Evolutionary conservation across 2,797 vertebrate genomes (phyloP).

Genomic region (Fistularia tabacaria): DNA sequence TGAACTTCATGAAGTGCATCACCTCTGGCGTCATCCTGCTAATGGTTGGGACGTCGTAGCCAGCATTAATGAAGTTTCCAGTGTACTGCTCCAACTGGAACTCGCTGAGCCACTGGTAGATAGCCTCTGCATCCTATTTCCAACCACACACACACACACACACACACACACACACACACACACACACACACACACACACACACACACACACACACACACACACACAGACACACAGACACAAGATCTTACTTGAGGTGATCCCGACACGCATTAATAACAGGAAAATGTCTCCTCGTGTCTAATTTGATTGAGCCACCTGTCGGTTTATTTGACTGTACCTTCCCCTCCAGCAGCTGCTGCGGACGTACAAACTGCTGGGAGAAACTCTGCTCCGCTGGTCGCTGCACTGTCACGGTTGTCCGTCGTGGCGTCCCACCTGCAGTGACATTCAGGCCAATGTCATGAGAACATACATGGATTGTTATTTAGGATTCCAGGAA

Average conservation of each 20-base stretch:
- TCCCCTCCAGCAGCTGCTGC: constrained; percentile 77
- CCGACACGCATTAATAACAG: neutral
- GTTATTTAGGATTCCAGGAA: no score
- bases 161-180: constrained; percentile 4
- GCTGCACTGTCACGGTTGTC: constrained; percentile 54
- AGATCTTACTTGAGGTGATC: no score
- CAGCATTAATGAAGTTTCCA: constrained; percentile 84
- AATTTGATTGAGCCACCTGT: no score
- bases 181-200: constrained; percentile 1
- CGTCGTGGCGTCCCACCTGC: constrained; percentile 66
- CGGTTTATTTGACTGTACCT: constrained; percentile 43
- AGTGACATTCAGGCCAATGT: constrained; percentile 25
- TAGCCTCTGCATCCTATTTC: constrained; percentile 95
- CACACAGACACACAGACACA: neutral
- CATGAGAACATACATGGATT: no score
- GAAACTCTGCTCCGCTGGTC: constrained; percentile 64
- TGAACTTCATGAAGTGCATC: no score
- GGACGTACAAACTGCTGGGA: constrained; percentile 71
- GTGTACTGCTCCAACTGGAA: constrained; percentile 94
- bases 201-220: constrained; percentile 5
- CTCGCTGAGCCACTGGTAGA: constrained; percentile 91
- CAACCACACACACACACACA: constrained; percentile 4
- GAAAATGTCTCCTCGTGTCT: no score
- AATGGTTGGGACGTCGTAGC: constrained; percentile 94
- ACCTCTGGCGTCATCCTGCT: constrained; percentile 99